phyloP scores from a whole-genome alignment of 2,888 invertebrate species.

The Lymantria monacha region DNA sequence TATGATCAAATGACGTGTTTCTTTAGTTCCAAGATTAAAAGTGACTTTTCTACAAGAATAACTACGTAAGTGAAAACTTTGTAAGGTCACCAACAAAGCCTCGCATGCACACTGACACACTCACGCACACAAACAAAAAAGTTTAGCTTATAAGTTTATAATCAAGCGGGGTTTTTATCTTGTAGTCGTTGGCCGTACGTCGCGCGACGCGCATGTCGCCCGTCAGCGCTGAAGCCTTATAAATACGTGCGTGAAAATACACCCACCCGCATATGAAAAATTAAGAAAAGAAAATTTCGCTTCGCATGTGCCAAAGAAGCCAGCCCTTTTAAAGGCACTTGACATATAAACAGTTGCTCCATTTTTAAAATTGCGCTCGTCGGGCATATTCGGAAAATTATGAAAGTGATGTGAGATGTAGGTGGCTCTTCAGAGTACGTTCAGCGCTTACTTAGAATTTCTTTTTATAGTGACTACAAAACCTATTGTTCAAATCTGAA shows the following conservation, averaged over 20 bases:
- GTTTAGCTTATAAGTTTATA: conserved; percentile 82
- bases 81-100: conserved; percentile 73
- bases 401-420: conserved; percentile 75
- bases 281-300: conserved; percentile 45
- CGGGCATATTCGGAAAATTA: conserved; percentile 67
- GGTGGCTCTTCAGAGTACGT: conserved; percentile 61
- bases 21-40: conserved; percentile 11
- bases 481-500: conserved; percentile 71
- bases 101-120: conserved; percentile 61
- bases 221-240: conserved; percentile 53
- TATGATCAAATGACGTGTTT: conserved; percentile 6
- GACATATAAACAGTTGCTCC: conserved; percentile 56
- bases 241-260: conserved; percentile 67
- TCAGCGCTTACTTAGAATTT: conserved; percentile 59
- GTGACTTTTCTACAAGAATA: conserved; percentile 25
- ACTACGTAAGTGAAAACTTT: conserved; percentile 66
- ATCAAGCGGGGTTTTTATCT: conserved; percentile 81
- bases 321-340: conserved; percentile 53
- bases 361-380: conserved; percentile 53
- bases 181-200: conserved; percentile 76
- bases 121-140: conserved; percentile 76
- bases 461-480: conserved; percentile 73
- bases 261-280: conserved; percentile 54
- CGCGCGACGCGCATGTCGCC: conserved; percentile 72
- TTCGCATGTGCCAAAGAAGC: conserved; percentile 46